A percentile compares a stretch with the other conserved stretches of the same genome.
phyloP scores from a whole-genome alignment of 2,888 invertebrate genomes.

The Syrphus vitripennis region DNA sequence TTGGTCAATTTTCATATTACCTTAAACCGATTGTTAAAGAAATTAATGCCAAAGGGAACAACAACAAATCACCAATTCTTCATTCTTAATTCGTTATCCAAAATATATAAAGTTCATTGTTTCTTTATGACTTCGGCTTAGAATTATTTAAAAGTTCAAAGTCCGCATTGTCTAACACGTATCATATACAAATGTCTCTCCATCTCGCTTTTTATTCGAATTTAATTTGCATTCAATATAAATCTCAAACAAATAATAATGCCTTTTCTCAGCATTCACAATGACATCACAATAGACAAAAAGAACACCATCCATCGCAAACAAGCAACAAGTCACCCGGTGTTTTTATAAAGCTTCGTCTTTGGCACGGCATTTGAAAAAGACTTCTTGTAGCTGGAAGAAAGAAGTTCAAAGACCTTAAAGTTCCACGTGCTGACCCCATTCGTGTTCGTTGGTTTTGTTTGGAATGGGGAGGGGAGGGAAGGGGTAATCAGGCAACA shows the following conservation, averaged over 20 bases:
- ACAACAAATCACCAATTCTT: neutral
- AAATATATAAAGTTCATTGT: neutral
- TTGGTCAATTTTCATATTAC: too few relatives aligned
- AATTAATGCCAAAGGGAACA: too few relatives aligned
- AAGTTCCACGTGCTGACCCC: constrained; percentile 66
- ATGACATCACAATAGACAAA: neutral
- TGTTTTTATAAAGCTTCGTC: neutral
- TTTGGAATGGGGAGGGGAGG: neutral
- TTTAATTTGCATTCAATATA: neutral
- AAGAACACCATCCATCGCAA: neutral
- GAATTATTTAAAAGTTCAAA: neutral
- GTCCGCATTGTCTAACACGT: neutral
- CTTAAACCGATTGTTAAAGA: too few relatives aligned
- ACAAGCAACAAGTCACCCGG: neutral
- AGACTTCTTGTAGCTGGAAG: constrained; percentile 9
- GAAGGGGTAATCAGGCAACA: neutral
- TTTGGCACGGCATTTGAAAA: neutral
- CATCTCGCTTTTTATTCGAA: neutral
- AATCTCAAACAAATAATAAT: neutral
- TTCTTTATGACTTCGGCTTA: too few relatives aligned
- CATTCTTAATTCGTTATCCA: too few relatives aligned
- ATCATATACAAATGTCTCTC: neutral
- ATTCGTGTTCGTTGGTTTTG: constrained; percentile 29
- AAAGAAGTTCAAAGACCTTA: constrained; percentile 61
- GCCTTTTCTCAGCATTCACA: neutral